Evolutionary conservation across 2,888 invertebrate species (phyloP).

Genomic region (Xestobium rufovillosum): DNA sequence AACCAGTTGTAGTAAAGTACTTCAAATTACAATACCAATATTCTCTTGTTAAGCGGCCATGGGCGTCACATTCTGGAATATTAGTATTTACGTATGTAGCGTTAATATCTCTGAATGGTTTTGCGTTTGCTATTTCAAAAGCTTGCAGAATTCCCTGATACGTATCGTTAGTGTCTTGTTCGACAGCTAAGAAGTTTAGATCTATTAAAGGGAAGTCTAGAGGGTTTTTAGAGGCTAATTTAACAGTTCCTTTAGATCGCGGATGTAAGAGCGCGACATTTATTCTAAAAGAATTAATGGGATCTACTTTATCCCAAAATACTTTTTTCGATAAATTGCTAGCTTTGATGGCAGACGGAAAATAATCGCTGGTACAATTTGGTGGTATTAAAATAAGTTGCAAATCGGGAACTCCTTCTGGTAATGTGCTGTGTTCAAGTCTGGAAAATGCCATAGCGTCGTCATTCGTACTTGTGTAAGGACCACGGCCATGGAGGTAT

Average conservation of each 20-base stretch:
- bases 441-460: too few relatives aligned
- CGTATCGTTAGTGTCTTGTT: background rate
- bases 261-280: too few relatives aligned
- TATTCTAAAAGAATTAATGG: too few relatives aligned
- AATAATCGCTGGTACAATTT: too few relatives aligned
- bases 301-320: too few relatives aligned
- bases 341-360: too few relatives aligned
- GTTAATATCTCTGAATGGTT: background rate
- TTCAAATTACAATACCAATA: conserved; percentile 5
- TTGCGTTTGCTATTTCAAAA: background rate
- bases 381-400: too few relatives aligned
- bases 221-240: conserved; percentile 1
- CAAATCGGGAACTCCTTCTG: too few relatives aligned
- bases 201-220: conserved; percentile 4
- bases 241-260: conserved; percentile 1
- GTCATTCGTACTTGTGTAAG: too few relatives aligned
- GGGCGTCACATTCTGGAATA: background rate
- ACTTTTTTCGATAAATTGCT: too few relatives aligned
- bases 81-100: background rate
- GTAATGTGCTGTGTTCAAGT: too few relatives aligned
- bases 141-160: background rate
- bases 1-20: background rate
- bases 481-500: too few relatives aligned
- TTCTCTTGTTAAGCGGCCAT: background rate
- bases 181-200: conserved; percentile 3